Percentiles rank a stretch among this genome's conserved stretches.
phyloP scores from a whole-genome alignment of 1,140 invertebrate genomes.

The Frieseomelitta varia region DNA sequence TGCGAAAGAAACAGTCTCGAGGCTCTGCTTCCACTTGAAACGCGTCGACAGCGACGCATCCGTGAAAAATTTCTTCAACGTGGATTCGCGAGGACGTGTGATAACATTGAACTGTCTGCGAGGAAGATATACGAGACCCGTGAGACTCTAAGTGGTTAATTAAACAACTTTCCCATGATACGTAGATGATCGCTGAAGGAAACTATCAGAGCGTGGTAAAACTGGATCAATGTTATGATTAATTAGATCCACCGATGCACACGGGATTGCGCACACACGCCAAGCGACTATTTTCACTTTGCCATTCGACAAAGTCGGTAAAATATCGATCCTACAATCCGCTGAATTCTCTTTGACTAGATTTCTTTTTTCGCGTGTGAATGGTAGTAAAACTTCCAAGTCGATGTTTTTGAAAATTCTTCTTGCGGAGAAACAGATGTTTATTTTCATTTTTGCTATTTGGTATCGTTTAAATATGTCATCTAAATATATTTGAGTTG shows the following conservation, averaged over 20 bases:
- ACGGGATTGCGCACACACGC: background rate
- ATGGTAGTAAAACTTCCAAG: background rate
- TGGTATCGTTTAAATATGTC: background rate
- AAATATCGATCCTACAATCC: background rate
- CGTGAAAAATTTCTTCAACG: constrained; percentile 27
- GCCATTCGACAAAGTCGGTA: background rate
- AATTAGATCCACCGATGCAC: constrained; percentile 19
- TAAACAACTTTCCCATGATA: constrained; percentile 47
- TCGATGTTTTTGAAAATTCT: background rate
- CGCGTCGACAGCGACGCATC: background rate
- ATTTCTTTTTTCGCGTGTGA: background rate
- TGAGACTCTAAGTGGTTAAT: constrained; percentile 43
- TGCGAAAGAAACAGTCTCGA: background rate
- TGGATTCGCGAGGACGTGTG: constrained; percentile 1
- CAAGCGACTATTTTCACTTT: constrained; percentile 5
- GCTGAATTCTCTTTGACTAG: background rate
- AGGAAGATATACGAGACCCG: constrained; percentile 38
- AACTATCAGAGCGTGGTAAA: constrained; percentile 44
- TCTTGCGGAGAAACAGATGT: background rate
- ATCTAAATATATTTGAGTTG: background rate
- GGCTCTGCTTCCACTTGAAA: background rate
- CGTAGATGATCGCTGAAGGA: constrained; percentile 28
- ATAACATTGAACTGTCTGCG: constrained; percentile 36
- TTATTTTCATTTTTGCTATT: background rate
- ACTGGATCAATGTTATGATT: constrained; percentile 48